Base-by-base conservation (phyloP, 2,888 invertebrate species). In the Hermodice carunculata region DNA sequence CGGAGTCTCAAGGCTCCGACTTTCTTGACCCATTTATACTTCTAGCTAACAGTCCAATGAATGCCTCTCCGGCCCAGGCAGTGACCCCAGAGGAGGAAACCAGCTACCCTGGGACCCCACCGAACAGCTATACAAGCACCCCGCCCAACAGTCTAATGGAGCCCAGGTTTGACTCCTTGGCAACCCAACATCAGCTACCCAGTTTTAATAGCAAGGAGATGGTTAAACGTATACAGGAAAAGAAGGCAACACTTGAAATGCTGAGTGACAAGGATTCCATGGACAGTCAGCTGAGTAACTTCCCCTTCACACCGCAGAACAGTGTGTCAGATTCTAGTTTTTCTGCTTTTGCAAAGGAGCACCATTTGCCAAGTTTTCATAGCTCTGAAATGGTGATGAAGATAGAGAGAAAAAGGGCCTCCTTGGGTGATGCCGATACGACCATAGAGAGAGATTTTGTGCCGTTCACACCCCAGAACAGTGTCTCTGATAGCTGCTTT, bases 191-290 rank as follows among this genome's bases (percentile, higher is more conserved):
- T 6, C 66, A 73, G 37, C 77, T 87, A 11, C 87, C 87, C 6
- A 86, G 86, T 62, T 87, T 87, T 73, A 86, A 86, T 74, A 86
- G 79, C 53, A 80, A 85, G 1, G 87, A 87, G 68, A 86, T 87
- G 86, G 82, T 87, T 54, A 79, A 85, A 62, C 83, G 82, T 63
- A 86, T 87, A n/a, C 81, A 84, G 52, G 79, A 78, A 34, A 86
- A 85, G 67, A 81, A 86, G 53, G 84, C 81, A 5, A 79, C 81
- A 26, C 71, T 86, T 24, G 72, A 78, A 2, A 22, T 40, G 4
- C 4, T 28, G n/a, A 42, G 24, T 3, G 60, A 60, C n/a, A 14
- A 32, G 19, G 2, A 28, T 4, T 2, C 31, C 3, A 52, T n/a
- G 1, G 3, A 24, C 4, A 8, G 34, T 2, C 46, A 37, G 3